Base-by-base conservation (phyloP, 1,140 invertebrate genomes). In the Bombus balteatus region DNA sequence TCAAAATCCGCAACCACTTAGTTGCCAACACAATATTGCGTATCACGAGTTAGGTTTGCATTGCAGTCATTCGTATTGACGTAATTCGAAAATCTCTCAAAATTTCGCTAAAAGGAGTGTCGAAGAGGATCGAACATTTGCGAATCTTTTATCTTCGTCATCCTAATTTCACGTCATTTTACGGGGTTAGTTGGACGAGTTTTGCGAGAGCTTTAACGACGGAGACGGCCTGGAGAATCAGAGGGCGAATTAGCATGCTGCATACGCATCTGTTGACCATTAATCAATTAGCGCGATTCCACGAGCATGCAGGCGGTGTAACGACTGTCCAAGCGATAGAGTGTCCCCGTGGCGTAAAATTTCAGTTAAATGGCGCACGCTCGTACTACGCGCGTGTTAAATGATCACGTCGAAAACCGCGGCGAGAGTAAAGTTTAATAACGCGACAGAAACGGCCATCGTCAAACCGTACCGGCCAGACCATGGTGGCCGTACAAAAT, bases 231-330 rank as follows among this genome's bases (percentile, higher is more conserved):
- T 47, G 25, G 43, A 71, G 65, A 59, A 75, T 83, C 81, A 68
- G 59, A 62, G 13, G 37, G 13, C 66, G 53, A 85, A 85, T 81
- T 81, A 81, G 59, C 84, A 85, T 47, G 59, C 57, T 43, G 32
- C 43, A 47, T 39, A 43, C 73, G 73, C 78, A 73, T 81, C 78
- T 81, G 84, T 57, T 72, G 59, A 80, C 78, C 84, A 75, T 85
- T 85, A 81, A 85, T 85, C 84, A 85, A 81, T 81, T 85, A 81
- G 37, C 78, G 28, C 62, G 39, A 68, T 68, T 77, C 28, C 73
- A 18, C 18, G 72, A 18, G 73, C 9, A n/a, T 9, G 32, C 22
- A 18, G 9, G 34, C 32, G 32, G 32, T 74, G 79, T 74, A 81
- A 85, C 83, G 70, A 74, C 59, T 39, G 41, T 28, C 47, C 10